These are phyloP conservation scores for Halcyon malimbica DNA, from an alignment of 2,113 vertebrate genomes.

Conservation along the genomic window DNA sequence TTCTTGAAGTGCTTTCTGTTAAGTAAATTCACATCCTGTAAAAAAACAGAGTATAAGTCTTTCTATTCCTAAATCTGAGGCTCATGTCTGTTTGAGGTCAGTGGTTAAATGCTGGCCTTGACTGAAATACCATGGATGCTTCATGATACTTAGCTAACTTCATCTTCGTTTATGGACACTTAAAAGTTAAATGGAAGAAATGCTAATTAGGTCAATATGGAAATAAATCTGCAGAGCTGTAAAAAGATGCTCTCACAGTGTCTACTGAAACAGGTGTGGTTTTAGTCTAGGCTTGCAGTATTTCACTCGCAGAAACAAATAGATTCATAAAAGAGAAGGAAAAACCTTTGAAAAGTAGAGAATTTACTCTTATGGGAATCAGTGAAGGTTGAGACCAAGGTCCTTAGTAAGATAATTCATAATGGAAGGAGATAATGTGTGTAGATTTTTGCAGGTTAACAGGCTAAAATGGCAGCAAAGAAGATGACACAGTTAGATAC, in stretches of 20 bases:
- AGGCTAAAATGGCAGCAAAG: background rate
- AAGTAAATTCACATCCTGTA: background rate
- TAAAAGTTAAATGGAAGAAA: slow-evolving; percentile 22
- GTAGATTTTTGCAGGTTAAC: background rate
- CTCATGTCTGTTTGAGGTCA: background rate
- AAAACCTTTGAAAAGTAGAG: slow-evolving; percentile 2
- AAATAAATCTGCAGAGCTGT: slow-evolving; percentile 28
- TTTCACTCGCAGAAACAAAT: background rate
- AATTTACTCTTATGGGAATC: background rate
- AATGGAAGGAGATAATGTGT: background rate
- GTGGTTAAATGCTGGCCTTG: background rate
- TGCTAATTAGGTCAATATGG: slow-evolving; percentile 10
- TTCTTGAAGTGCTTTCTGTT: background rate
- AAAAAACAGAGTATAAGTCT: background rate
- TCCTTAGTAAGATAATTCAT: background rate
- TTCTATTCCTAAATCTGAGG: background rate
- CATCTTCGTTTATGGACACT: background rate
- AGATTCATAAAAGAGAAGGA: background rate
- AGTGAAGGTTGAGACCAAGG: background rate
- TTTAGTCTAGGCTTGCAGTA: slow-evolving; percentile 40
- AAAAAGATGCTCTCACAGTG: background rate
- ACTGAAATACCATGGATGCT: background rate
- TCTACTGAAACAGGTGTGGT: slow-evolving; percentile 22
- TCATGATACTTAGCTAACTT: background rate
- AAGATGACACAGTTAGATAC: background rate